Evolutionary conservation across 2,113 vertebrate species (phyloP), one percentile per base, ranked within the genome.

Genomic region (Arothron firmamentum): DNA sequence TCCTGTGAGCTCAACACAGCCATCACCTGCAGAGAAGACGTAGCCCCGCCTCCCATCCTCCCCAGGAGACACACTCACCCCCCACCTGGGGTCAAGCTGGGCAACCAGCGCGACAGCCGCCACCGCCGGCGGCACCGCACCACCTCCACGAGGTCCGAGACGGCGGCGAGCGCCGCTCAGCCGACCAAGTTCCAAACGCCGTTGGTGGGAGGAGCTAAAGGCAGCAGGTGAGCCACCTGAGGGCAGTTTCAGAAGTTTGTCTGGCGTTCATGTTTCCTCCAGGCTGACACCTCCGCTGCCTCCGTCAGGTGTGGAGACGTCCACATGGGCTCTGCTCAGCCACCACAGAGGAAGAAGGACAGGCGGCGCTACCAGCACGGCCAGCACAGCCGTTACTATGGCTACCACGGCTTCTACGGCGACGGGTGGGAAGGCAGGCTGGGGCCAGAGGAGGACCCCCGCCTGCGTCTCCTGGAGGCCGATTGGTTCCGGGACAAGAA

Each of bases 1-100:
- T 90, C 93, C 12, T 94, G 94, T 45, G 94, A 95, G 77, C 93
- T 95, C 69, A 95, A 95, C 88, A 95, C 93, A 0, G 87, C 92
- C 75, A 94, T 95, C 82, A 94, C 93, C 70, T 96, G 94, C 77
- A 83, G 93, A 41, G 94, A 95, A 0, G 93, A 95, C 15, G 80
- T 94, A 1, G 91, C 92, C n/a, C 89, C 88, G 4, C 92, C 93
- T 42, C 93, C 93, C 9, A 88, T 91, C 6, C 84, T 93, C 9
- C 89, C 89, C 0, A 82, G 88, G 14, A 80, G 82, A 17, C 83
- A 78, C 55, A 90, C 90, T 16, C 87, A 91, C 67, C 87, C 88
- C 34, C 87, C 76, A 2, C 69, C 81, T 0, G 71, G 75, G 65
- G 72, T 56, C 9, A 82, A 72, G 11, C 11, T 73, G 0, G 68